Evolutionary conservation across 1,140 invertebrate species (phyloP), one percentile per base, ranked within the genome.

Genomic region (Hesperophylax magnus): DNA sequence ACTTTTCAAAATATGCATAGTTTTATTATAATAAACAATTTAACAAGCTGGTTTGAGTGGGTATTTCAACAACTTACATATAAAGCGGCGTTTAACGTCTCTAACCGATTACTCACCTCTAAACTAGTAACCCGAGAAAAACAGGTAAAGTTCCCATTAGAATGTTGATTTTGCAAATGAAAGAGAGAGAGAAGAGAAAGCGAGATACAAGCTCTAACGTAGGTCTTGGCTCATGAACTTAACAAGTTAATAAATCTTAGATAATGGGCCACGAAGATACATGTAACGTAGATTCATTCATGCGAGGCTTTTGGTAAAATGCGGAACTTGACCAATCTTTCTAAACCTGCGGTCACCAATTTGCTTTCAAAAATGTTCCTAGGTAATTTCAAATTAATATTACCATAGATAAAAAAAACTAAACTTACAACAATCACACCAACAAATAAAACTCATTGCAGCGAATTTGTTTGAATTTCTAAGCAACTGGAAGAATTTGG

Each of bases 141-240:
- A 31, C 27, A 6, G 27, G 27, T 31, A 31, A 31, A 39, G 34
- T 39, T 39, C 34, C 7, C 22, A 60, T 60, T 60, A 60, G 56
- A 60, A 60, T 60, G 56, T 60, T 60, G 56, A 60, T 60, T 22
- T 60, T 60, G 22, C 56, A 9, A 60, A 60, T n/a, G 15, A 17
- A 18, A 18, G 18, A 60, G 56, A 18, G 22, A 60, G 56, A 60
- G 22, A 60, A 60, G 56, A 60, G 56, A 60, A 60, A 60, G 56
- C 56, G 8, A n/a, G 18, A 60, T 11, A 39, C 34, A 39, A 18
- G n/a, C 22, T 60, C 18, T 22, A n/a, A 22, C 56, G 18, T n/a
- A 22, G 56, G 56, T 60, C 56, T 60, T 60, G 56, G 18, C 56
- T n/a, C 56, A 5, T 60, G 56, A 60, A 60, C 56, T 60, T 60